These are phyloP conservation scores for Monochamus saltuarius DNA, from an alignment of 1,140 invertebrate genomes.

Conservation along the genomic window DNA sequence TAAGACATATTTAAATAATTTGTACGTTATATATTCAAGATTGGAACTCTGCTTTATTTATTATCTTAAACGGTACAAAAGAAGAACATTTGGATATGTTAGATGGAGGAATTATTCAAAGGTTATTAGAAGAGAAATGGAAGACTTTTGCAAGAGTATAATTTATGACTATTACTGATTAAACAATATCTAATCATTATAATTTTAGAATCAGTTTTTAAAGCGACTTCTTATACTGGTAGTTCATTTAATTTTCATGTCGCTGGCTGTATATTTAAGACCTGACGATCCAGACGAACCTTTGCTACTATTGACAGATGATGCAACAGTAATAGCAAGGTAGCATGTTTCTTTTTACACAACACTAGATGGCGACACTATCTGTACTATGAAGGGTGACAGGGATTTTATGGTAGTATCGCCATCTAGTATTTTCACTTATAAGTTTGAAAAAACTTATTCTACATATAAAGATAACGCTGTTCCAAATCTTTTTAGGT, in stretches of 20 bases:
- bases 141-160: slow-evolving; percentile 93
- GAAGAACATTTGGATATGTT: slow-evolving; percentile 98
- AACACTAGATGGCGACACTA: not conserved
- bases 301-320: slow-evolving; percentile 58
- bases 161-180: not conserved
- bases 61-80: slow-evolving; percentile 95
- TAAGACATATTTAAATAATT: not conserved
- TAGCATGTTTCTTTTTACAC: slow-evolving; percentile 40
- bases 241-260: slow-evolving; percentile 85
- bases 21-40: slow-evolving; percentile 62
- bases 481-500: slow-evolving; percentile 58
- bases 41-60: slow-evolving; percentile 97
- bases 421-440: too few species aligned
- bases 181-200: not conserved
- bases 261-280: slow-evolving; percentile 85
- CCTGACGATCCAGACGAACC: slow-evolving; percentile 63
- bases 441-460: too few species aligned
- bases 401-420: too few species aligned
- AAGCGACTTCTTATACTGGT: slow-evolving; percentile 84
- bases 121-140: slow-evolving; percentile 98
- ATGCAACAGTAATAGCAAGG: slow-evolving; percentile 55
- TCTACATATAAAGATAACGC: too few species aligned
- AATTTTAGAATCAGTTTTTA: slow-evolving; percentile 81
- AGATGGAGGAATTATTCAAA: slow-evolving; percentile 96
- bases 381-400: too few species aligned